Evolutionary conservation across 2,888 invertebrate species (phyloP), one percentile per base, ranked within the genome.

Genomic region (Eilema depressum): DNA sequence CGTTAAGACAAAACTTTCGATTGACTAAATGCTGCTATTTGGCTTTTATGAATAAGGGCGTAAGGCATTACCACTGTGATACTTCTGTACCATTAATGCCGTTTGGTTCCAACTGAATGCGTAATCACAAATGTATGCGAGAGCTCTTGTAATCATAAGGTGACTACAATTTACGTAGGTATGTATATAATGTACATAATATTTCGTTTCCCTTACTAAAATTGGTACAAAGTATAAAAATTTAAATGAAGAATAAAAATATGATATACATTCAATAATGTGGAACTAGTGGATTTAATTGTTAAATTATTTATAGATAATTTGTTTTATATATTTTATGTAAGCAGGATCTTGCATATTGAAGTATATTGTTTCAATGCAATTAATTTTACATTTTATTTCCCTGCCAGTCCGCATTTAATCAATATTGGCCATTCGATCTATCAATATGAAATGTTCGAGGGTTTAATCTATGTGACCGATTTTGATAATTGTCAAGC

Each of bases 351-450:
- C 92, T 92, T 91, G 91, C 89, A 88, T 90, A 88, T 83, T 78
- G 73, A 82, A 81, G 81, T 81, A 75, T 79, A 83, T 84, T 86
- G 83, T 88, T 84, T 86, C 78, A 86, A 87, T 86, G 86, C 86
- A 88, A 88, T 88, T 84, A 81, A 85, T 86, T 86, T 81, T 84
- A 85, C 83, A 33, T 82, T 79, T 83, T 82, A 80, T 86, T 81
- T 77, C 63, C 89, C 90, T 92, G 92, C 93, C 94, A 91, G 89
- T 89, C 86, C 85, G 93, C 94, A 93, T 94, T 94, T 92, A 82
- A 79, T 79, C 76, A 75, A 79, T 81, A 83, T 81, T 82, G 78
- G 85, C 75, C 77, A 76, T 66, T 65, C 17, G 30, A 57, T 84
- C 76, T 68, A 78, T 78, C 64, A 74, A 74, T 71, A 74, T 77